Evolutionary conservation across 2,113 vertebrate genomes (phyloP).

Genomic region (Coreoperca whiteheadi): DNA sequence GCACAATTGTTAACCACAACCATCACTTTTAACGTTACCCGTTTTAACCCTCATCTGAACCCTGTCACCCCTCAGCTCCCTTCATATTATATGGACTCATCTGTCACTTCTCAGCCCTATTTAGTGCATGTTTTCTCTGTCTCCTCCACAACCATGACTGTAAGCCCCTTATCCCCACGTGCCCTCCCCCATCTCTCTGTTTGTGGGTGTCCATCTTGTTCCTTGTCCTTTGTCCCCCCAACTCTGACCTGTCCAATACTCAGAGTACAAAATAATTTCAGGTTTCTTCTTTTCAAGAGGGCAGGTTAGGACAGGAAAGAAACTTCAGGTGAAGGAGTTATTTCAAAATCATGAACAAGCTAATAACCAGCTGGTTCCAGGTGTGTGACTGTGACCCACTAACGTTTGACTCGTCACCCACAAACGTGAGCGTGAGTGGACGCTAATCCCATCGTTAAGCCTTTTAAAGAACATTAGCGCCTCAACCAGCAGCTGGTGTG

Average conservation of each 20-base stretch:
- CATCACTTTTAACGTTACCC: neutral
- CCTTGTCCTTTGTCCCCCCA: neutral
- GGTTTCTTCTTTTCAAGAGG: neutral
- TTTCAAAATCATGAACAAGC: neutral
- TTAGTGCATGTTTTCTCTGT: neutral
- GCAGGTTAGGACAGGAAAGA: neutral
- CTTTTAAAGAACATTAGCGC: conserved; percentile 73
- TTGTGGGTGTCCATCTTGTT: neutral
- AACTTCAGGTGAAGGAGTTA: neutral
- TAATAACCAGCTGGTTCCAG: conserved; percentile 42
- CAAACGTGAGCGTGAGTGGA: conserved; percentile 65
- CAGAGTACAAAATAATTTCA: neutral
- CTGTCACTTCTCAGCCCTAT: conserved; percentile 17
- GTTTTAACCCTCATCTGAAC: conserved; percentile 30
- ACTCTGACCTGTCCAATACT: conserved; percentile 9
- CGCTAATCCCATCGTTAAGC: conserved; percentile 72
- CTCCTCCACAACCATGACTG: conserved; percentile 42
- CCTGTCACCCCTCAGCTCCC: conserved; percentile 7
- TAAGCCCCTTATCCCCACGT: conserved; percentile 50
- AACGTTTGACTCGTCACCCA: conserved; percentile 73
- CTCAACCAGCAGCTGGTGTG: conserved; percentile 61
- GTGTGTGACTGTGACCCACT: conserved; percentile 78
- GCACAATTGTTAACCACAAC: neutral
- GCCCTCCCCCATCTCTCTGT: conserved; percentile 32
- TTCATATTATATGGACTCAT: conserved; percentile 19